phyloP scores from a whole-genome alignment of 2,113 vertebrate species.

The Chloebia gouldiae region DNA sequence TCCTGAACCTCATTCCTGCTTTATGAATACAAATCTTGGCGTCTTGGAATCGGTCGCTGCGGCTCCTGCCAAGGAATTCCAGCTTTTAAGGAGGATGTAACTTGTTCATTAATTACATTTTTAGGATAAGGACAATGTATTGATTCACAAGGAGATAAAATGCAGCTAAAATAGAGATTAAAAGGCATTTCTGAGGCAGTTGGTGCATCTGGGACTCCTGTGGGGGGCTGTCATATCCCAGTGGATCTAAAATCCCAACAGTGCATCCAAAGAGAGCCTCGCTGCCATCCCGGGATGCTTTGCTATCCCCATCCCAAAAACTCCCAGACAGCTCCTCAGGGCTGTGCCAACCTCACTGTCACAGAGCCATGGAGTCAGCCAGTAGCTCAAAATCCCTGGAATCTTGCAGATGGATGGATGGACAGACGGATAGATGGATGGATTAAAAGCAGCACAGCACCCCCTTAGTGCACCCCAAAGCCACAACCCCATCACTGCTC shows the following conservation, averaged over 20 bases:
- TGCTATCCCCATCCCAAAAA: not conserved
- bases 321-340: not conserved
- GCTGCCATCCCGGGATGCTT: fast-evolving
- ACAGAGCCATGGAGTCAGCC: not conserved
- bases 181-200: not conserved
- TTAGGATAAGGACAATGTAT: not conserved
- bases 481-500: not conserved
- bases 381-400: not conserved
- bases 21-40: conserved; percentile 14
- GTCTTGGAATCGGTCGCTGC: not conserved
- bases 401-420: not conserved
- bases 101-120: not conserved
- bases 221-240: not conserved
- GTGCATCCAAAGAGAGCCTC: fast-evolving
- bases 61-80: not conserved
- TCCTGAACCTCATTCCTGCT: conserved; percentile 7
- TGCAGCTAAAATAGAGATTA: not conserved
- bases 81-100: not conserved
- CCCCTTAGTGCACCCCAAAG: not conserved
- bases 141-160: not conserved
- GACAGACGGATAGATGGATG: too few relatives aligned
- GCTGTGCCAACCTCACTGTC: not conserved
- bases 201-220: not conserved
- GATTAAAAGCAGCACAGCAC: not conserved
- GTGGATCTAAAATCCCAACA: not conserved